These are phyloP conservation scores for Steinernema carpocapsae DNA, from an alignment of 2,888 invertebrate genomes.

Conservation along the genomic window DNA sequence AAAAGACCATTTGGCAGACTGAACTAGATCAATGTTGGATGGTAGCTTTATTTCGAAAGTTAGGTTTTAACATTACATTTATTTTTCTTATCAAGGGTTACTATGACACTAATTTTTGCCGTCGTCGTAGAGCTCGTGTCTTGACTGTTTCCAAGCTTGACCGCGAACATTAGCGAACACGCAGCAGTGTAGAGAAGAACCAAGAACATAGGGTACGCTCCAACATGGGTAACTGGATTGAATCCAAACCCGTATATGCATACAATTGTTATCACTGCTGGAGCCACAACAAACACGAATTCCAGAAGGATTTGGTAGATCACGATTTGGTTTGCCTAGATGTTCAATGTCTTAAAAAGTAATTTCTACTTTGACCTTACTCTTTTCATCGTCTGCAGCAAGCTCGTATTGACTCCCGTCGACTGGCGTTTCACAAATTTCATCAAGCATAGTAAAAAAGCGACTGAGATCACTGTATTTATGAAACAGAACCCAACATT, in stretches of 20 bases:
- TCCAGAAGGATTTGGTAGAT: conserved; percentile 17
- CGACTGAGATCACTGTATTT: neutral
- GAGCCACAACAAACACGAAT: neutral
- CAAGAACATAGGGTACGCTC: neutral
- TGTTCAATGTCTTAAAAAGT: neutral
- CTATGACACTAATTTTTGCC: too few species aligned
- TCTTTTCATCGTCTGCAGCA: neutral
- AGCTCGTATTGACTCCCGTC: neutral
- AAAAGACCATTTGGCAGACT: too few species aligned
- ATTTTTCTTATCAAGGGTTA: too few species aligned
- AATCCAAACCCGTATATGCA: neutral
- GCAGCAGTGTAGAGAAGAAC: neutral
- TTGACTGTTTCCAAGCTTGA: neutral
- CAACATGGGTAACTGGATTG: neutral
- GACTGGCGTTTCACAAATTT: neutral
- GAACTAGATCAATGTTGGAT: too few species aligned
- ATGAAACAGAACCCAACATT: neutral
- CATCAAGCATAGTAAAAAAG: neutral
- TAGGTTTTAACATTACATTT: too few species aligned
- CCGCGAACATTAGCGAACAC: neutral
- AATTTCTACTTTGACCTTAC: neutral
- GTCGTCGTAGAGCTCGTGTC: too few species aligned
- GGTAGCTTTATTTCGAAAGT: too few species aligned
- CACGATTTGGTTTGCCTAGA: conserved; percentile 21
- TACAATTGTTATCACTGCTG: neutral